Evolutionary conservation across 2,888 invertebrate species (phyloP), one percentile per base, ranked within the genome.

Genomic region (Encarsia formosa): DNA sequence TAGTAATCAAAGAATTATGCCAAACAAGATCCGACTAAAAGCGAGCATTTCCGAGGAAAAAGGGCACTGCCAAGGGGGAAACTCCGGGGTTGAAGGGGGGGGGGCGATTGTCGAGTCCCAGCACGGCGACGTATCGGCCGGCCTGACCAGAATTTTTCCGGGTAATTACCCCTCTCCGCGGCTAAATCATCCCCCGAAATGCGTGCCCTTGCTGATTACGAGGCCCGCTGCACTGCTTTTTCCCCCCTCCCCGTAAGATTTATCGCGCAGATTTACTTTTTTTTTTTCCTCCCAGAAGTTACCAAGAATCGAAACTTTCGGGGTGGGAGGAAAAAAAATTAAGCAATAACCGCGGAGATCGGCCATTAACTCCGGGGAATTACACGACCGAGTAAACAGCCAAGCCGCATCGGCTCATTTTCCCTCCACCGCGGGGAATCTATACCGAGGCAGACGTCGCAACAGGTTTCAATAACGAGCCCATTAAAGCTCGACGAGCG

Each of bases 71-170:
- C 19, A 32, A 41, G 16, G 20, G 16, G 19, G 49, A 15, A 35
- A n/a, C 13, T 31, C n/a, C n/a, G n/a, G n/a, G n/a, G n/a, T 34
- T 34, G 34, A 34, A 13, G 34, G 34, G 16, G n/a, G n/a, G 29
- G 13, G 13, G n/a, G 51, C 50, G 55, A 63, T 65, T 67, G 66
- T 60, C 57, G 59, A 68, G 66, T 66, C 68, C 44, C 45, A 48
- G 63, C 68, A 67, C 66, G 67, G 60, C 63, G 61, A 58, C 58
- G 61, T 34, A 26, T 37, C 13, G 26, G 32, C 8, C 43, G 46
- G 61, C 68, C 65, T 68, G 68, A 68, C 67, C 53, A 60, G 68
- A 68, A 68, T 68, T 68, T 66, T 68, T 65, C 63, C 66, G 59
- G 64, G 67, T 67, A 68, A 68, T 69, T 69, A 69, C 67, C 58